A percentile compares a stretch with the other conserved stretches of the same genome.
Conservation (phyloP, 2,113 vertebrate species). For the Pipa parva region DNA sequence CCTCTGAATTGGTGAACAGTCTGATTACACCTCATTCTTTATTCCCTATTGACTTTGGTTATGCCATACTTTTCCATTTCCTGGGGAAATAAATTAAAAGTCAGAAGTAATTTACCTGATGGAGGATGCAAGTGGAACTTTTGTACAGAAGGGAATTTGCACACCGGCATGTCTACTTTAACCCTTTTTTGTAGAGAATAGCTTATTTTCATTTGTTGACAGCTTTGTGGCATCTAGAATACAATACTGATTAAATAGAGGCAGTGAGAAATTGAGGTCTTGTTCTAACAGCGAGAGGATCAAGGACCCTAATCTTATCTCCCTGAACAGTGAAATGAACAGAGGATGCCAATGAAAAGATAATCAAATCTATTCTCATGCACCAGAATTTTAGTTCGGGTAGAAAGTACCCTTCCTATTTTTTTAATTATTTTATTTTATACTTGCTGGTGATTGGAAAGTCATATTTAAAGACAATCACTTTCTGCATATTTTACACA, state of each 20-base stretch:
- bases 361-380: constrained; percentile 51
- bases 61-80: constrained; percentile 97
- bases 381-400: neutral
- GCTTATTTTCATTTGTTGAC: constrained; percentile 94
- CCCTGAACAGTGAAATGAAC: constrained; percentile 66
- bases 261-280: constrained; percentile 98
- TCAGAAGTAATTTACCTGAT: constrained; percentile 99
- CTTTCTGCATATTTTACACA: neutral
- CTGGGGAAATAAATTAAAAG: constrained; percentile 99
- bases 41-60: constrained; percentile 92
- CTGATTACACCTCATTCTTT: constrained; percentile 87
- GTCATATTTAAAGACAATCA: neutral
- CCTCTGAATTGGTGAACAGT: constrained; percentile 74
- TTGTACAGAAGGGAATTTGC: constrained; percentile 71
- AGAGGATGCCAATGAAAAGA: constrained; percentile 54
- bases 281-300: constrained; percentile 90
- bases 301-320: constrained; percentile 92
- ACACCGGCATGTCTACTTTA: constrained; percentile 87
- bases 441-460: neutral
- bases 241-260: constrained; percentile 96
- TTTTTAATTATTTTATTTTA: neutral
- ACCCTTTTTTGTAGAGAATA: constrained; percentile 72
- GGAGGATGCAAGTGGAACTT: constrained; percentile 83
- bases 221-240: constrained; percentile 88
- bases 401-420: neutral